These are phyloP conservation scores for Leptopilina myrica DNA, from an alignment of 2,888 invertebrate species.

Conservation along the genomic window DNA sequence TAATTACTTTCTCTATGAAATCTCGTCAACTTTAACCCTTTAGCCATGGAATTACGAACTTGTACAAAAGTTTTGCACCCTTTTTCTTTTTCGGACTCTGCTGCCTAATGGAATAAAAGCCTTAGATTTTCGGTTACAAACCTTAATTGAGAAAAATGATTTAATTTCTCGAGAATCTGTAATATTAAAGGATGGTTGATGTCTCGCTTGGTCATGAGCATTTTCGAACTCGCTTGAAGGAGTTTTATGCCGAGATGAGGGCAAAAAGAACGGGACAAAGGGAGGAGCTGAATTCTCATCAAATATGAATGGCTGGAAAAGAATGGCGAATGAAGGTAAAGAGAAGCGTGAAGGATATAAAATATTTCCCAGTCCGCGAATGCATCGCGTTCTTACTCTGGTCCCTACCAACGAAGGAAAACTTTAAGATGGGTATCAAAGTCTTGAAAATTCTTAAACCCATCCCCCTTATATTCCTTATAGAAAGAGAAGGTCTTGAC, in stretches of 20 bases:
- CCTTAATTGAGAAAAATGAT: slow-evolving; percentile 56
- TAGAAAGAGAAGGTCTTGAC: slow-evolving; percentile 20
- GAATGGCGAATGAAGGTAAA: slow-evolving; percentile 57
- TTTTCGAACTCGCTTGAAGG: slow-evolving; percentile 25
- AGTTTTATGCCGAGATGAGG: slow-evolving; percentile 22
- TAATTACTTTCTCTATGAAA: slow-evolving; percentile 13
- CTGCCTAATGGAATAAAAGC: slow-evolving; percentile 13
- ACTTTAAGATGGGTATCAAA: slow-evolving; percentile 59
- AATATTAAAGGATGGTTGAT: slow-evolving; percentile 27
- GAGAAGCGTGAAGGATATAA: slow-evolving; percentile 58
- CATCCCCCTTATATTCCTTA: slow-evolving; percentile 8
- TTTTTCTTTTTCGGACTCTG: neutral
- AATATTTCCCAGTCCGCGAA: slow-evolving; percentile 64
- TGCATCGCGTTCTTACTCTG: slow-evolving; percentile 58
- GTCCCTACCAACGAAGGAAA: slow-evolving; percentile 48
- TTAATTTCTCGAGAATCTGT: slow-evolving; percentile 56
- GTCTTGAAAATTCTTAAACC: slow-evolving; percentile 51
- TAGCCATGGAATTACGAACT: neutral
- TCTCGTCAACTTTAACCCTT: neutral
- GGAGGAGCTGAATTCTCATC: slow-evolving; percentile 57
- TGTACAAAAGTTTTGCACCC: slow-evolving; percentile 7
- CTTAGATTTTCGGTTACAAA: slow-evolving; percentile 5
- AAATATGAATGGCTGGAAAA: slow-evolving; percentile 65
- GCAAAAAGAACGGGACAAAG: slow-evolving; percentile 31
- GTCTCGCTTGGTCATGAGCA: slow-evolving; percentile 37